phyloP scores from a whole-genome alignment of 2,888 invertebrate species.

The Netelia virgata region DNA sequence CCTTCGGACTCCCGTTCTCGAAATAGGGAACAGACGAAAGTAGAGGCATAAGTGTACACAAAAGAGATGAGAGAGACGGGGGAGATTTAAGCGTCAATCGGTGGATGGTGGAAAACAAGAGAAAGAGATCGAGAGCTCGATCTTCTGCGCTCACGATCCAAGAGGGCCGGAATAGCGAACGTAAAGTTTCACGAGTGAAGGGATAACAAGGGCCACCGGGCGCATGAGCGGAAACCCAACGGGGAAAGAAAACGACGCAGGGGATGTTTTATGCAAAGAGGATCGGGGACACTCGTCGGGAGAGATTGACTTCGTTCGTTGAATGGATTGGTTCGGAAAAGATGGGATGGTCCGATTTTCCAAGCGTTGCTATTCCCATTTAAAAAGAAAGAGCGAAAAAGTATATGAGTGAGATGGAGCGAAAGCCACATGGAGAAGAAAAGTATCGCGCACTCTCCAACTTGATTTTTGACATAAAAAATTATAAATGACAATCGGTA shows the following conservation, averaged over 20 bases:
- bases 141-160: background rate
- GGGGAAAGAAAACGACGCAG: background rate
- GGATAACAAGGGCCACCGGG: conserved; percentile 35
- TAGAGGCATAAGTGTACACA: background rate
- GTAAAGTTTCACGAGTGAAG: conserved; percentile 48
- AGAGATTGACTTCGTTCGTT: conserved; percentile 24
- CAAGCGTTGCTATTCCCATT: background rate
- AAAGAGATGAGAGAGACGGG: background rate
- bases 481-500: no score
- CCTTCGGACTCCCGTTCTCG: conserved; percentile 5
- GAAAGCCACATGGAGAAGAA: no score
- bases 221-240: conserved; percentile 12
- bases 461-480: no score
- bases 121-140: background rate
- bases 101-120: background rate
- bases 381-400: conserved; percentile 26
- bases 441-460: no score
- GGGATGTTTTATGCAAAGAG: conserved; percentile 50
- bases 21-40: background rate
- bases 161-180: conserved; percentile 6
- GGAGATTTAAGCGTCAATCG: background rate
- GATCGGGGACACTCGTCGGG: conserved; percentile 8
- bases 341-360: background rate
- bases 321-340: conserved; percentile 9
- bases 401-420: conserved; percentile 22